phyloP scores from a whole-genome alignment of 2,797 vertebrate genomes.

The Clarias platycephalus region DNA sequence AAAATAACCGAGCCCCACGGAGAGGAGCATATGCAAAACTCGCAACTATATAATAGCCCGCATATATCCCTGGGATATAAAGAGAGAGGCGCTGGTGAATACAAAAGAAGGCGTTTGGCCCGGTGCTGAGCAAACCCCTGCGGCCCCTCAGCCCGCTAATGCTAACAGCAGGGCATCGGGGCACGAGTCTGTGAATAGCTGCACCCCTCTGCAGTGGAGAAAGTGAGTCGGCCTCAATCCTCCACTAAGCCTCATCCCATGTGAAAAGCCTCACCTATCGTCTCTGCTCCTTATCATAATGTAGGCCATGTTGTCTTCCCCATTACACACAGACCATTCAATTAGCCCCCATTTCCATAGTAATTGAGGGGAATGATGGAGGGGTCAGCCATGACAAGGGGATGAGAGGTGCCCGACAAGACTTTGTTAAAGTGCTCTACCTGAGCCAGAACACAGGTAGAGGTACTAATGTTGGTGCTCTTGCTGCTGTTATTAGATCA shows the following conservation, averaged over 20 bases:
- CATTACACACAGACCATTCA: conserved; percentile 80
- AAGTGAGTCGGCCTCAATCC: conserved; percentile 62
- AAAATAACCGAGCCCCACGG: conserved; percentile 54
- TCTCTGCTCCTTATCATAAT: conserved; percentile 81
- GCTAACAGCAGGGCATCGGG: conserved; percentile 48
- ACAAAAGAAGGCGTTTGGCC: conserved; percentile 65
- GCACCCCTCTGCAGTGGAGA: conserved; percentile 46
- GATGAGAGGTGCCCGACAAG: conserved; percentile 64
- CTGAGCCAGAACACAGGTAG: conserved; percentile 35
- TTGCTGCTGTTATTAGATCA: conserved; percentile 3
- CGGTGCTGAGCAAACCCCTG: conserved; percentile 70
- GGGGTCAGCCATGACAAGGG: conserved; percentile 79
- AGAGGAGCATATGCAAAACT: conserved; percentile 71
- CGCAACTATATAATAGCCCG: conserved; percentile 56
- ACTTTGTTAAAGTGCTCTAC: conserved; percentile 54
- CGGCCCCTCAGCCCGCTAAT: conserved; percentile 61
- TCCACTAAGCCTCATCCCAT: conserved; percentile 68
- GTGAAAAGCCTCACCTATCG: conserved; percentile 73
- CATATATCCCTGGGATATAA: conserved; percentile 64
- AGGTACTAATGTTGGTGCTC: conserved; percentile 41
- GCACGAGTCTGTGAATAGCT: conserved; percentile 41
- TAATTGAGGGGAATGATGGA: conserved; percentile 74
- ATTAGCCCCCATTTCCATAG: conserved; percentile 84
- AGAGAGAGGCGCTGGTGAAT: conserved; percentile 73
- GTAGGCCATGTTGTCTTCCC: conserved; percentile 80